Base-by-base conservation (phyloP, 1,140 invertebrate species). In the Zaprionus davidi region DNA sequence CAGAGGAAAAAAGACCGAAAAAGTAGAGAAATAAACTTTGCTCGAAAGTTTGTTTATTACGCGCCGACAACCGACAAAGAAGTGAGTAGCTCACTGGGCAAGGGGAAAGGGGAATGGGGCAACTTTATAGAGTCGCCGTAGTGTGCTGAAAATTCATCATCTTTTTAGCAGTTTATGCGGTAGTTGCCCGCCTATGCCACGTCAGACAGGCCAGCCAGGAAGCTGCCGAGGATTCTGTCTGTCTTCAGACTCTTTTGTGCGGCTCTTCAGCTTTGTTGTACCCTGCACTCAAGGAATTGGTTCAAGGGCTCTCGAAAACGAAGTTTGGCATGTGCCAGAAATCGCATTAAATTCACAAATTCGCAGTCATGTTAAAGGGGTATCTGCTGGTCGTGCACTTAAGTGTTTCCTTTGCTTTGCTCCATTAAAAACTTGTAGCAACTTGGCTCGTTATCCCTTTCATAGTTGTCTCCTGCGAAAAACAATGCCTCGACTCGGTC, bases 351-450 rank as follows among this genome's bases (percentile, higher is more conserved):
- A 17, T 17, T 17, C 17, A n/a, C 41, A 15, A n/a, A n/a, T 17
- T 17, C 2, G 22, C 5, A 26, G 11, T 5, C 4, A 28, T 31
- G 13, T n/a, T 20, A 13, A 56, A 13, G 36, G 51, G n/a, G 57
- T 38, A 69, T 62, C 41, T 20, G 0, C 15, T 6, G n/a, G 63
- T 3, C 49, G 15, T 15, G 17, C 9, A 41, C n/a, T 11, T 20
- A 3, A n/a, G 9, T 1, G 3, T 58, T 17, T 0, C 24, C 5
- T 5, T n/a, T 13, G 17, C 44, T 67, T 75, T 68, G 71, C 75
- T 91, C 90, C 77, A 91, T 91, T 91, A 91, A 91, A 91, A 91
- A 91, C 86, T 91, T 91, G 90, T 91, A 78, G 64, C 85, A 87
- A 87, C 73, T 87, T 88, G 84, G 71, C 85, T 87, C 81, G 84